Evolutionary conservation across 2,113 vertebrate genomes (phyloP).

Genomic region (Microcebus lehilahytsara): DNA sequence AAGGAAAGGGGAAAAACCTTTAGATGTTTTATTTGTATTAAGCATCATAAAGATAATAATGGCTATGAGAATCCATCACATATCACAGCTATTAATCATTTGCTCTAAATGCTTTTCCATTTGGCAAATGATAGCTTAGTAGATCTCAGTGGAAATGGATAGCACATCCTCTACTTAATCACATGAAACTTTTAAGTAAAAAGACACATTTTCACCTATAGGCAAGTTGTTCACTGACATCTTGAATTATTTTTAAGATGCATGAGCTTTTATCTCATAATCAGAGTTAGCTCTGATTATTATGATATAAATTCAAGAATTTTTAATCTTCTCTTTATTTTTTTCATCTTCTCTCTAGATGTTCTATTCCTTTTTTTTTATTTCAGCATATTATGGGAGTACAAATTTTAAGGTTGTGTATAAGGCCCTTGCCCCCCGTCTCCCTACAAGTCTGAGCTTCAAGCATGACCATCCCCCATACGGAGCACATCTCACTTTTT

Average conservation of each 20-base stretch:
- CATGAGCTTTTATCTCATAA: slow-evolving; percentile 29
- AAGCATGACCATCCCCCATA: too few relatives aligned
- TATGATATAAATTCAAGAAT: slow-evolving; percentile 56
- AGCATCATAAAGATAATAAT: not conserved
- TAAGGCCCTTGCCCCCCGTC: too few relatives aligned
- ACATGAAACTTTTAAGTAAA: not conserved
- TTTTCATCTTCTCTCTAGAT: too few relatives aligned
- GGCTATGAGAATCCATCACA: not conserved
- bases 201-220: slow-evolving; percentile 32
- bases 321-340: slow-evolving; percentile 30
- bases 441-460: too few relatives aligned
- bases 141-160: not conserved
- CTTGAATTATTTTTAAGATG: slow-evolving; percentile 57
- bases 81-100: not conserved
- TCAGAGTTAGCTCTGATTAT: slow-evolving; percentile 43
- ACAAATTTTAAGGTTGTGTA: too few relatives aligned
- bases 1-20: not conserved
- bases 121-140: slow-evolving; percentile 39
- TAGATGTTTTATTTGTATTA: slow-evolving; percentile 3
- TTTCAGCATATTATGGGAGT: too few relatives aligned
- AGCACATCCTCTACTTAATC: slow-evolving; percentile 17
- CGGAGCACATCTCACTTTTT: too few relatives aligned
- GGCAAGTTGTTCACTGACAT: not conserved
- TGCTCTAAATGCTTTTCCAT: slow-evolving; percentile 33
- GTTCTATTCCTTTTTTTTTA: too few relatives aligned